Conservation (phyloP, 2,888 invertebrate species). For the Drosophila cognata region DNA sequence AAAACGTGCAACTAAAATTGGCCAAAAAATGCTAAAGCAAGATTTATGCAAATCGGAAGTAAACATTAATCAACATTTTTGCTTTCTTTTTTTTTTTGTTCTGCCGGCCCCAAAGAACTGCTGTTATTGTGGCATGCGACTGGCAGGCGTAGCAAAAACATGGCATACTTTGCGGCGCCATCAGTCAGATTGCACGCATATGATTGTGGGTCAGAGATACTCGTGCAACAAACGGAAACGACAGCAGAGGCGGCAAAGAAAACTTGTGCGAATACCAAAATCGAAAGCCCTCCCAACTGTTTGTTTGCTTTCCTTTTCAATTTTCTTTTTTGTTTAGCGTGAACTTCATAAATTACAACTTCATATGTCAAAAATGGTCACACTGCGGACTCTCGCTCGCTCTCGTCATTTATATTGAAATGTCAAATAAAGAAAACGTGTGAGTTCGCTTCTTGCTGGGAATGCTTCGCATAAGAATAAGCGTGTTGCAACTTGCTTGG, state of each 20-base stretch:
- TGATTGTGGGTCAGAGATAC: conserved; percentile 68
- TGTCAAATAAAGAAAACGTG: conserved; percentile 70
- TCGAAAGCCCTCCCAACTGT: conserved; percentile 39
- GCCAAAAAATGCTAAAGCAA: conserved; percentile 80
- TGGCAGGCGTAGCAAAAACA: conserved; percentile 53
- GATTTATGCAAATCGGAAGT: conserved; percentile 84
- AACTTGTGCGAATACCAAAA: conserved; percentile 36
- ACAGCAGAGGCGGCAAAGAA: conserved; percentile 30
- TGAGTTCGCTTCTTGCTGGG: conserved; percentile 15
- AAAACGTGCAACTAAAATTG: conserved; percentile 43
- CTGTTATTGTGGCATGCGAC: conserved; percentile 32
- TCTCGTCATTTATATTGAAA: conserved; percentile 73
- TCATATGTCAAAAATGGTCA: conserved; percentile 72
- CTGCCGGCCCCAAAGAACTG: conserved; percentile 25
- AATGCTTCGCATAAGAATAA: conserved; percentile 17
- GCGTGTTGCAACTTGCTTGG: conserved; percentile 6
- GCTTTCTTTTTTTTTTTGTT: conserved; percentile 31
- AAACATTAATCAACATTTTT: conserved; percentile 83
- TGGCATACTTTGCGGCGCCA: conserved; percentile 73
- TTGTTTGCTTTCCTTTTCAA: conserved; percentile 19
- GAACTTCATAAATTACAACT: conserved; percentile 78
- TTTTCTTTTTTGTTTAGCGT: conserved; percentile 16
- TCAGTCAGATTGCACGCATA: conserved; percentile 60
- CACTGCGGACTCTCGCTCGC: conserved; percentile 22
- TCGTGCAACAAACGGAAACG: conserved; percentile 43